These are phyloP conservation scores for Malurus splendens DNA, from an alignment of 2,797 vertebrate genomes.

Conservation along the genomic window DNA sequence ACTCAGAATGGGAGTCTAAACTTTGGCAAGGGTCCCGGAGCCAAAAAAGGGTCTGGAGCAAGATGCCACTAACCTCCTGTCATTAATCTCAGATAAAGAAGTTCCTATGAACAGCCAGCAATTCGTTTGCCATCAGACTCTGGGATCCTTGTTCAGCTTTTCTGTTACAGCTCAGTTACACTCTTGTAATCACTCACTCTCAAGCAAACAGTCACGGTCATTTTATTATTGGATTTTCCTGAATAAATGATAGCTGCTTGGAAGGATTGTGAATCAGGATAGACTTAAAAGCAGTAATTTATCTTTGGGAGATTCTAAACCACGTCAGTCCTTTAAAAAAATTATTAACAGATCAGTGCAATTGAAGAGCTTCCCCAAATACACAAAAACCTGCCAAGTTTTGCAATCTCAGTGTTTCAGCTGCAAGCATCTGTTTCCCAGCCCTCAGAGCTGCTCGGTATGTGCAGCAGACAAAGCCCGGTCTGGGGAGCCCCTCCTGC, in stretches of 20 bases:
- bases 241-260: background rate
- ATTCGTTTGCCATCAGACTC: background rate
- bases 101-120: background rate
- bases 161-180: background rate
- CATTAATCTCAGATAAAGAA: slow-evolving; percentile 29
- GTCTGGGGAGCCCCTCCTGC: background rate
- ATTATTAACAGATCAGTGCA: rapidly evolving
- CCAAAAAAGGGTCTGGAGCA: slow-evolving; percentile 29
- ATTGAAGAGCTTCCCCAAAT: background rate
- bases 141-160: background rate
- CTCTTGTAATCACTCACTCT: background rate
- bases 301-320: background rate
- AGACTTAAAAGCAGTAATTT: background rate
- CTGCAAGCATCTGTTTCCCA: background rate
- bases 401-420: background rate
- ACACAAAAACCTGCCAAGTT: background rate
- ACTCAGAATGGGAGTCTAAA: slow-evolving; percentile 24
- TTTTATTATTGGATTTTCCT: background rate
- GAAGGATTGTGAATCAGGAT: background rate
- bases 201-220: background rate
- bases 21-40: slow-evolving; percentile 16
- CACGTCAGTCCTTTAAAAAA: background rate
- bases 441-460: rapidly evolving
- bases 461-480: rapidly evolving
- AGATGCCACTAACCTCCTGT: slow-evolving; percentile 35